These are phyloP conservation scores for Oryzaephilus surinamensis DNA, from an alignment of 1,140 invertebrate species.

Conservation along the genomic window DNA sequence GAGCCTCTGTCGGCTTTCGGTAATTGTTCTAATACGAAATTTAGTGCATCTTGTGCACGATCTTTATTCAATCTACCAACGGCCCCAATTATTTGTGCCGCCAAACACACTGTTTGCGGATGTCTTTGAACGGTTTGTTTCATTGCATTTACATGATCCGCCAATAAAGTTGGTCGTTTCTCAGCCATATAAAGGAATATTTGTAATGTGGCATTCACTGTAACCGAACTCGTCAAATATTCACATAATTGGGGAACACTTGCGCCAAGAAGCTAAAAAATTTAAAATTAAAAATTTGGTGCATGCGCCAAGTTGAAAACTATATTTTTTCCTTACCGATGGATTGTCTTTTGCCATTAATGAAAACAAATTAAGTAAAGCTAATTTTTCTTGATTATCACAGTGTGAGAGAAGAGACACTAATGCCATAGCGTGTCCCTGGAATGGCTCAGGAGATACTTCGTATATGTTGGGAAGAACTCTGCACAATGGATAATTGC, in stretches of 20 bases:
- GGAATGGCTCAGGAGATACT: slow-evolving; percentile 71
- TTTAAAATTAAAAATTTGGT: not conserved
- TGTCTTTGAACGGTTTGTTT: slow-evolving; percentile 55
- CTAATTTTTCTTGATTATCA: slow-evolving; percentile 72
- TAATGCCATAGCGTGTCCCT: slow-evolving; percentile 72
- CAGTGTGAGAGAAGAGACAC: slow-evolving; percentile 70
- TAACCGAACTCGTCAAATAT: slow-evolving; percentile 49
- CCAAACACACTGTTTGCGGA: slow-evolving; percentile 52
- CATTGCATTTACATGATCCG: slow-evolving; percentile 56
- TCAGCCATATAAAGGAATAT: slow-evolving; percentile 68
- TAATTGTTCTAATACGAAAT: slow-evolving; percentile 66
- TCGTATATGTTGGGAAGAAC: slow-evolving; percentile 82
- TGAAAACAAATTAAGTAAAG: slow-evolving; percentile 68
- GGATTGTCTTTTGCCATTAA: slow-evolving; percentile 72
- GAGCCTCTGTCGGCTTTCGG: slow-evolving; percentile 55
- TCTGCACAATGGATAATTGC: slow-evolving; percentile 73
- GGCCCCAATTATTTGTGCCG: slow-evolving; percentile 53
- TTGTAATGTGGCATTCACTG: slow-evolving; percentile 54
- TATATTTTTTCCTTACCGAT: slow-evolving; percentile 42
- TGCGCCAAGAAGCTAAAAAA: slow-evolving; percentile 54
- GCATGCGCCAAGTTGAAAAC: not conserved
- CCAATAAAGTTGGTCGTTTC: slow-evolving; percentile 51
- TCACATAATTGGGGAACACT: slow-evolving; percentile 66
- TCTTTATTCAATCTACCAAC: slow-evolving; percentile 55
- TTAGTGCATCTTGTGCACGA: slow-evolving; percentile 63